phyloP scores from a whole-genome alignment of 1,140 invertebrate genomes.

The Pseudoatta argentina region DNA sequence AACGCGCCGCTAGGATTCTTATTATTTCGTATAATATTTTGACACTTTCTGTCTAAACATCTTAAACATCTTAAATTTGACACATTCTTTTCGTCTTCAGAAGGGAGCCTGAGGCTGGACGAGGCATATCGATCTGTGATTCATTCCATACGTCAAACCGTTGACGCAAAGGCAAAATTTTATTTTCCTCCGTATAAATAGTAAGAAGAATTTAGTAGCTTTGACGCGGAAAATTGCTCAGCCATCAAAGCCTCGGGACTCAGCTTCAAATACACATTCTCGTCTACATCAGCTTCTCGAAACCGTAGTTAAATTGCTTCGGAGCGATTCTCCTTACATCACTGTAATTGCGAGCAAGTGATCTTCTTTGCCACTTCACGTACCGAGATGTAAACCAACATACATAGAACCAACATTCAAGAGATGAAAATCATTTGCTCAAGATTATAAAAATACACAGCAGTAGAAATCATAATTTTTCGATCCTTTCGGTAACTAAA shows the following conservation, averaged over 20 bases:
- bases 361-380: neutral
- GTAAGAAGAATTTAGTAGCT: constrained; percentile 25
- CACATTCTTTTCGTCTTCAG: neutral
- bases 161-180: constrained; percentile 4
- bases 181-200: constrained; percentile 17
- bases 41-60: neutral
- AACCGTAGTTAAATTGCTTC: constrained; percentile 8
- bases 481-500: neutral
- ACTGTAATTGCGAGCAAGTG: neutral
- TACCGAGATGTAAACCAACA: neutral
- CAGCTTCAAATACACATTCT: constrained; percentile 15
- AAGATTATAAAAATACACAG: constrained; percentile 8
- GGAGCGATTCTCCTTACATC: too few species aligned
- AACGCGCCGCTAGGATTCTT: constrained; percentile 29
- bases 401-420: neutral
- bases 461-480: neutral
- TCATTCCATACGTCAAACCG: constrained; percentile 53
- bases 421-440: constrained; percentile 20
- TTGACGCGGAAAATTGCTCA: constrained; percentile 22
- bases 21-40: constrained; percentile 16
- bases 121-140: constrained; percentile 72
- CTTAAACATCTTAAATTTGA: neutral
- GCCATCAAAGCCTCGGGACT: constrained; percentile 38
- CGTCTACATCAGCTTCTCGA: neutral
- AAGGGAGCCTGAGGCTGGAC: constrained; percentile 50